Evolutionary conservation across 2,797 vertebrate genomes (phyloP), one percentile per base, ranked within the genome.

Genomic region (Enteromius thamalakanensis): DNA sequence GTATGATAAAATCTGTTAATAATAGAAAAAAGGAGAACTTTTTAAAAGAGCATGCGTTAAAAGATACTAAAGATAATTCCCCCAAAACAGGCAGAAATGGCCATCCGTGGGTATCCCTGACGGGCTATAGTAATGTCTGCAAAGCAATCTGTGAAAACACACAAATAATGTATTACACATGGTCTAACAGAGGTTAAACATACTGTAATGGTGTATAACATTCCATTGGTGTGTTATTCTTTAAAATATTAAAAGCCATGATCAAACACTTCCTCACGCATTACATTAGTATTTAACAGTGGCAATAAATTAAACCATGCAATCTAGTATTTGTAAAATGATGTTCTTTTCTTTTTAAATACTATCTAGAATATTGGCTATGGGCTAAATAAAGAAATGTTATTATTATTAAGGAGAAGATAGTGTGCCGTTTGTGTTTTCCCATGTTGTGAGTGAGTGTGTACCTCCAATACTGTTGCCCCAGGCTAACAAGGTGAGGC

Each of bases 31-130:
- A 21, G 4, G 8, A 32, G 5, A 11, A 23, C 10, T 42, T 55
- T 23, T 23, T 6, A 8, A 55, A 37, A 71, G 60, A 85, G 26
- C 77, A 79, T 26, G 23, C 26, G 37, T 37, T 71, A 85, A 93
- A 98, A 96, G 98, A 99, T 99, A 99, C 97, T 99, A 92, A 99
- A 99, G 91, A 99, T 97, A 89, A 99, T 99, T 86, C 98, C 98
- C 0, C 98, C 98, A 0, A 99, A 99, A 86, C 98, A 99, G 84
- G 98, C 98, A 0, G 98, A 96, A 91, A 98, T 97, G 1, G 98
- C 98, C 98, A 99, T 99, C 67, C 96, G 94, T 0, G 98, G 98
- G 80, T 99, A 99, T 51, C 98, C 98, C 91, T 98, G 97, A 26
- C 94, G 95, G 0, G 98, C 98, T 53, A 99, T 91, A n/a, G 97